Evolutionary conservation across 2,797 vertebrate genomes (phyloP).

Genomic region (Siniperca undulata): DNA sequence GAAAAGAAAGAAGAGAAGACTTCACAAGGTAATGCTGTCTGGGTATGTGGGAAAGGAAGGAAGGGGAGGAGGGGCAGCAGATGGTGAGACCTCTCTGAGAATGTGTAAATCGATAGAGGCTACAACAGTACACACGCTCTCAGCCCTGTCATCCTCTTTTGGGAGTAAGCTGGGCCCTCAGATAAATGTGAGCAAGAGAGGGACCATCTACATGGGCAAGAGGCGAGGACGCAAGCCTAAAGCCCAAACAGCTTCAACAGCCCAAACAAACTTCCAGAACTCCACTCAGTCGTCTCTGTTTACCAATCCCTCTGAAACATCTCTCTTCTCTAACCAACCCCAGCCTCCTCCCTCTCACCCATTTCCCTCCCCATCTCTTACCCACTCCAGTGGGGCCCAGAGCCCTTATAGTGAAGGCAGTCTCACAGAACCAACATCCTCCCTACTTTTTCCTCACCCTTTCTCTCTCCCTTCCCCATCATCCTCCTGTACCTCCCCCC

Average conservation of each 20-base stretch:
- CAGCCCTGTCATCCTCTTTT: constrained; percentile 94
- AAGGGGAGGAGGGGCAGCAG: constrained; percentile 53
- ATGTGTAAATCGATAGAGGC: constrained; percentile 73
- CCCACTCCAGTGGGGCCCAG: constrained; percentile 92
- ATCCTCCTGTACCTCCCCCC: constrained; percentile 82
- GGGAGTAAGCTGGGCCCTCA: constrained; percentile 95
- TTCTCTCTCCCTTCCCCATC: constrained; percentile 84
- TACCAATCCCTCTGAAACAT: constrained; percentile 72
- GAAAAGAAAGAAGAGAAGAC: constrained; percentile 95
- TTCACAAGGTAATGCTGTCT: constrained; percentile 91
- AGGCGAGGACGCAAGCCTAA: constrained; percentile 97
- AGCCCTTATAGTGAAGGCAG: constrained; percentile 94
- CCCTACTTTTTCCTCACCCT: constrained; percentile 78
- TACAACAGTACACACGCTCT: constrained; percentile 84
- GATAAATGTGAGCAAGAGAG: constrained; percentile 99
- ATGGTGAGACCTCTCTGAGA: constrained; percentile 64
- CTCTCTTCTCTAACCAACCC: constrained; percentile 82
- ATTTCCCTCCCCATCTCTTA: constrained; percentile 90
- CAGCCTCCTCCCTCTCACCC: constrained; percentile 84
- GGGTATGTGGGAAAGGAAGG: constrained; percentile 76
- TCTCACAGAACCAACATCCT: constrained; percentile 89
- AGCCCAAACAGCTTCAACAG: constrained; percentile 66
- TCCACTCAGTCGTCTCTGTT: constrained; percentile 69
- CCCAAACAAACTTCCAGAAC: constrained; percentile 60
- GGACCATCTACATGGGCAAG: constrained; percentile 99